A percentile compares a stretch with the other conserved stretches of the same genome.
Conservation (phyloP, 2,888 invertebrate genomes). For the Autographa gamma region DNA sequence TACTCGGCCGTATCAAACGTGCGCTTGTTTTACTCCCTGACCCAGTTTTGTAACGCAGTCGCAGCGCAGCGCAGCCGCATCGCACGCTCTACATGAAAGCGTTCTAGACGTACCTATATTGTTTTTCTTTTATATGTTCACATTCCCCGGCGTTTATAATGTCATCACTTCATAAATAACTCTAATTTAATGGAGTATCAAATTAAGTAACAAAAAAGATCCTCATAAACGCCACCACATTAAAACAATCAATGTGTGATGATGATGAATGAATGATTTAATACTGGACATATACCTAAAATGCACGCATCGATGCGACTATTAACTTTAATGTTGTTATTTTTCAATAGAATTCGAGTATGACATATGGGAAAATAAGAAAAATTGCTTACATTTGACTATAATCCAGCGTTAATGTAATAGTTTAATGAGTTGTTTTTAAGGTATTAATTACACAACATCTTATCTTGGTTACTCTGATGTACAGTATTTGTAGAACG, state of each 20-base stretch:
- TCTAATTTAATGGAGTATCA: neutral
- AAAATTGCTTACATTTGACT: neutral
- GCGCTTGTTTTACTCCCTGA: constrained; percentile 68
- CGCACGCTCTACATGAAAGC: constrained; percentile 39
- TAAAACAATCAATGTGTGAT: too few relatives aligned
- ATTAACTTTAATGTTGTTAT: too few relatives aligned
- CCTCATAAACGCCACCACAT: neutral
- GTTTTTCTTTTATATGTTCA: constrained; percentile 28
- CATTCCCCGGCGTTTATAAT: constrained; percentile 26
- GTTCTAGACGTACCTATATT: constrained; percentile 40
- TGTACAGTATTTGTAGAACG: constrained; percentile 12
- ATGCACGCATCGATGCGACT: too few relatives aligned
- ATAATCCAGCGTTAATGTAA: neutral
- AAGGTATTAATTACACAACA: constrained; percentile 13
- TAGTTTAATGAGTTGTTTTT: neutral
- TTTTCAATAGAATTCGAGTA: too few relatives aligned
- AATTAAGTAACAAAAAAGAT: neutral
- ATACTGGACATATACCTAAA: too few relatives aligned
- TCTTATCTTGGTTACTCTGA: neutral
- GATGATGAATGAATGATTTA: too few relatives aligned
- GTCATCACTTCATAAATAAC: constrained; percentile 3
- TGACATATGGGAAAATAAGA: neutral
- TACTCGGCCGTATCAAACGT: constrained; percentile 56
- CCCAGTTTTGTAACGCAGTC: constrained; percentile 71
- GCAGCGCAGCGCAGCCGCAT: constrained; percentile 52